These are phyloP conservation scores for Mizuhopecten yessoensis DNA, from an alignment of 1,140 invertebrate species.

Conservation along the genomic window DNA sequence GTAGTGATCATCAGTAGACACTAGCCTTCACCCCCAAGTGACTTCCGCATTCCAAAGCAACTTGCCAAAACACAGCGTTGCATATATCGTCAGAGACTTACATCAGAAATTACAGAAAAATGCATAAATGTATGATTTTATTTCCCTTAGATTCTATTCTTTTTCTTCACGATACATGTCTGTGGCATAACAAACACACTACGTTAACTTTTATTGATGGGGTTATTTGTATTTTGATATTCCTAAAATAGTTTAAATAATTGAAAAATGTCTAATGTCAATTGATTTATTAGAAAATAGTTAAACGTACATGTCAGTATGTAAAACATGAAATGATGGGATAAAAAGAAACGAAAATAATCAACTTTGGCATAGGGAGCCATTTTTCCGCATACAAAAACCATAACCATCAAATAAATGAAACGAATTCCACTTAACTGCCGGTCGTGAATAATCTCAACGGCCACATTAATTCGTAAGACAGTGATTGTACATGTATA, in stretches of 20 bases:
- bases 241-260: too few species aligned
- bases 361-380: not conserved
- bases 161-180: too few species aligned
- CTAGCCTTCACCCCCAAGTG: not conserved
- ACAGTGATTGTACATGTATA: not conserved
- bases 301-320: not conserved
- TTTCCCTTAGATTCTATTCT: too few species aligned
- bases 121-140: too few species aligned
- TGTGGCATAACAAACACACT: too few species aligned
- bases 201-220: too few species aligned
- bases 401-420: not conserved
- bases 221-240: too few species aligned
- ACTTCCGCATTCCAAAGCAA: slow-evolving; percentile 15
- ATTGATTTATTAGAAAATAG: too few species aligned
- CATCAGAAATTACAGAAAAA: not conserved
- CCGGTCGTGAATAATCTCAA: not conserved
- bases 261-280: too few species aligned
- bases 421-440: not conserved
- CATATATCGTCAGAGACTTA: not conserved
- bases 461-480: not conserved
- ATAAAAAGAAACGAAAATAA: not conserved
- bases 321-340: not conserved
- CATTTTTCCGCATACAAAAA: not conserved
- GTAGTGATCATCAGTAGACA: not conserved
- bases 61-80: not conserved